These are phyloP conservation scores for Cathartes aura DNA, from an alignment of 2,113 vertebrate species.

Conservation along the genomic window DNA sequence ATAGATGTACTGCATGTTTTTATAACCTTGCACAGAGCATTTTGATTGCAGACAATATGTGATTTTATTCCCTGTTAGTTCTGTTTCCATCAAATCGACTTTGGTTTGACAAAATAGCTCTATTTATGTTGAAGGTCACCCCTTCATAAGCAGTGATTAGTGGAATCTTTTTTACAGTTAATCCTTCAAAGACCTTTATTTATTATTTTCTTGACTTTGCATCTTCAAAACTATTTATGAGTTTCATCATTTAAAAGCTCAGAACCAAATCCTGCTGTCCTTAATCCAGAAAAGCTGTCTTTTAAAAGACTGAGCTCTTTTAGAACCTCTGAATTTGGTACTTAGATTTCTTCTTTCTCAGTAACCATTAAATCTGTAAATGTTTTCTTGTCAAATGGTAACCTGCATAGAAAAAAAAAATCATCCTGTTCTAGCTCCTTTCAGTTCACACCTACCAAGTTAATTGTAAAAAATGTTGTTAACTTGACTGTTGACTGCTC, in stretches of 20 bases:
- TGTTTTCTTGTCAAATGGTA: not conserved
- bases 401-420: not conserved
- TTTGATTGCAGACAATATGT: conserved; percentile 26
- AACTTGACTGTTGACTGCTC: not conserved
- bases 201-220: conserved; percentile 46
- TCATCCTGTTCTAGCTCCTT: not conserved
- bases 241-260: conserved; percentile 10
- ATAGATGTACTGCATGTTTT: conserved; percentile 39
- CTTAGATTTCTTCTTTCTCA: not conserved
- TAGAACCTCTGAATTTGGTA: not conserved
- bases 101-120: conserved; percentile 21
- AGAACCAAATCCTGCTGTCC: not conserved
- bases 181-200: conserved; percentile 53
- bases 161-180: conserved; percentile 32
- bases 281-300: not conserved
- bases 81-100: conserved; percentile 40
- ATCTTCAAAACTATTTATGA: conserved; percentile 30
- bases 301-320: not conserved
- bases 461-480: not conserved
- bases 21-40: conserved; percentile 51
- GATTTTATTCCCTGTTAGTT: conserved; percentile 55
- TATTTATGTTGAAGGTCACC: conserved; percentile 62
- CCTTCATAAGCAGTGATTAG: conserved; percentile 50
- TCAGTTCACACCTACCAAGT: not conserved
- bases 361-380: not conserved